Evolutionary conservation across 1,140 invertebrate genomes (phyloP), one percentile per base, ranked within the genome.

Genomic region (Saccostrea cuccullata): DNA sequence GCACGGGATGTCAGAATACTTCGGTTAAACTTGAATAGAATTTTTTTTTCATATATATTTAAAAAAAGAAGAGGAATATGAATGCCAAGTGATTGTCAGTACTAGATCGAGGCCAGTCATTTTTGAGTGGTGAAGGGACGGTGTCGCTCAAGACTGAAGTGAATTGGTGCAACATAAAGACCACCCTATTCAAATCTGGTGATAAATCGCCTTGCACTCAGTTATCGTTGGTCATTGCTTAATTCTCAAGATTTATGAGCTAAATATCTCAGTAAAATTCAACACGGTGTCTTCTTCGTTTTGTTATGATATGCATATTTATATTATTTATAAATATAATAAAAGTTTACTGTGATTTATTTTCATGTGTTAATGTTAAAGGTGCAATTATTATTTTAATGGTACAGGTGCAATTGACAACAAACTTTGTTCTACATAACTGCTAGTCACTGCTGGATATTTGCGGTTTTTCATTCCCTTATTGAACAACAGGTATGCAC

Each of bases 171-270:
- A 77, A 23, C 8, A 13, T 13, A 30, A 36, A 77, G 70, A 77
- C 70, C 70, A 30, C 70, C 70, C 26, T 26, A 13, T 30, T 6
- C 23, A 36, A 77, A 6, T 30, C 2, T 15, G 11, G 26, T 77
- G 30, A 30, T 77, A 77, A 30, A 30, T 77, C 23, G 12, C 26
- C 70, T 30, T 77, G 70, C 30, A 77, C 26, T 36, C 1, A 77
- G 36, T 77, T 77, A 77, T 77, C 6, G 30, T 36, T 36, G 70
- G 70, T 77, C 70, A 36, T 30, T 77, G 70, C 70, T 36, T 77
- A 77, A 30, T 77, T 77, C 12, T 15, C 11, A 15, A 13, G 15
- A 30, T 30, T 30, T 77, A 23, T 30, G 9, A 23, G 23, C 20
- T 23, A n/a, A 9, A 20, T 23, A 9, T 67, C 23, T 15, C 3